Evolutionary conservation across 2,888 invertebrate genomes (phyloP).

Genomic region (Catocala nupta): DNA sequence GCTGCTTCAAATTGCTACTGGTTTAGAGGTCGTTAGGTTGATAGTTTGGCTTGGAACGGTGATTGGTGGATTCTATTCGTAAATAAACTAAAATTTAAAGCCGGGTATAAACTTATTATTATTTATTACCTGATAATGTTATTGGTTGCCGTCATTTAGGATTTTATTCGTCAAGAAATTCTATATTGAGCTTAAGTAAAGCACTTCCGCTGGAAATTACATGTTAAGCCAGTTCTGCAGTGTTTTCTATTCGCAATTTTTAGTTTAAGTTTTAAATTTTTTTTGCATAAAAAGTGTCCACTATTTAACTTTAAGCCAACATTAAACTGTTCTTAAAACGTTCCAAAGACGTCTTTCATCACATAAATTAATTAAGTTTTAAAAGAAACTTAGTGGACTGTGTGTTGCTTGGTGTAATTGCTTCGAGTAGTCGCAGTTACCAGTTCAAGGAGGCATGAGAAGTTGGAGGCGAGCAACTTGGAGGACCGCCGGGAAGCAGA

Average conservation of each 20-base stretch:
- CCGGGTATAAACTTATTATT: too few species aligned
- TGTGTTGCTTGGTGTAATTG: constrained; percentile 72
- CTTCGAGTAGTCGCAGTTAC: constrained; percentile 75
- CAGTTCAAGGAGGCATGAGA: constrained; percentile 76
- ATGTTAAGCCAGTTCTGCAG: too few species aligned
- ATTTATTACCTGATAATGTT: too few species aligned
- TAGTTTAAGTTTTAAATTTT: background rate
- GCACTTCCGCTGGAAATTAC: too few species aligned
- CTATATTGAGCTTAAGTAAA: too few species aligned
- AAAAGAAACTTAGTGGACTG: constrained; percentile 61
- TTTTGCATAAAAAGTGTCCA: constrained; percentile 5
- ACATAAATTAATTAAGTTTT: constrained; percentile 58
- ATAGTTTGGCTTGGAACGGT: too few species aligned
- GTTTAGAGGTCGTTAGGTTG: background rate
- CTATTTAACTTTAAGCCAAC: constrained; percentile 23
- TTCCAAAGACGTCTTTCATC: constrained; percentile 49
- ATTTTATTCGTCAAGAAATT: too few species aligned
- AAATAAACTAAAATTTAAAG: too few species aligned
- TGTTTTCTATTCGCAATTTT: too few species aligned
- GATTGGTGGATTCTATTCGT: too few species aligned
- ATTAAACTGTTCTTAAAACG: constrained; percentile 45
- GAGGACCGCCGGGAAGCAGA: constrained; percentile 54
- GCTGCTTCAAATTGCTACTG: constrained; percentile 2
- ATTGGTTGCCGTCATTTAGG: too few species aligned
- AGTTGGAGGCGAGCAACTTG: constrained; percentile 61